Conservation (phyloP, 2,797 vertebrate species). For the Melanotaenia maccullochi region DNA sequence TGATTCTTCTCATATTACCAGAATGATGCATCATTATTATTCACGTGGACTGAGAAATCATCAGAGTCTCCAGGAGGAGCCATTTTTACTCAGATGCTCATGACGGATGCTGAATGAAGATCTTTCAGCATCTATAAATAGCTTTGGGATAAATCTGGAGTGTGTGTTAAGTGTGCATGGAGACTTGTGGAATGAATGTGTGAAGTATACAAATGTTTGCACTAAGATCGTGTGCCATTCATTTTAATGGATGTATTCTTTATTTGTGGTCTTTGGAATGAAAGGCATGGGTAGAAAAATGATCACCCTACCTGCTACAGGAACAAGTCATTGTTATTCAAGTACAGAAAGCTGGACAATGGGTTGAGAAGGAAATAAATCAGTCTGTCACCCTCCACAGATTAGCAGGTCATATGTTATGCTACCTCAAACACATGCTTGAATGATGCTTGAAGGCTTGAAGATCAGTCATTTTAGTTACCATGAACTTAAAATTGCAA, state of each 20-base stretch:
- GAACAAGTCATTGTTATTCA: background rate
- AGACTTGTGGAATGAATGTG: slow-evolving; percentile 28
- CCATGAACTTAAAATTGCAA: background rate
- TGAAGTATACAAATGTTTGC: background rate
- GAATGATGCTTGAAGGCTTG: background rate
- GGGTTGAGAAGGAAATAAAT: background rate
- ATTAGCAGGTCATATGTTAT: background rate
- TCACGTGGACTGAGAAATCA: slow-evolving; percentile 29
- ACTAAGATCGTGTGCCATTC: background rate
- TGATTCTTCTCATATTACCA: slow-evolving; percentile 38
- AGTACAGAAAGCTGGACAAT: background rate
- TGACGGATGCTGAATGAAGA: slow-evolving; percentile 62
- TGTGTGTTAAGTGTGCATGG: slow-evolving; percentile 19
- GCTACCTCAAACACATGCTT: background rate
- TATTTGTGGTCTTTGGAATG: background rate
- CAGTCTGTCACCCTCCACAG: background rate
- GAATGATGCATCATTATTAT: slow-evolving; percentile 40
- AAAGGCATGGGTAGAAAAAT: background rate
- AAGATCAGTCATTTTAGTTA: background rate
- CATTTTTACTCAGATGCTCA: slow-evolving; percentile 37
- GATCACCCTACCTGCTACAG: background rate
- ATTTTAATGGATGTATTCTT: background rate
- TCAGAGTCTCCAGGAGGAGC: slow-evolving; percentile 34
- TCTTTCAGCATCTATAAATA: slow-evolving; percentile 71
- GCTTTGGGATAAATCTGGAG: slow-evolving; percentile 62